Percentiles rank a stretch among this genome's conserved stretches.
phyloP scores from a whole-genome alignment of 2,888 invertebrate genomes.

The Aporophyla lueneburgensis region DNA sequence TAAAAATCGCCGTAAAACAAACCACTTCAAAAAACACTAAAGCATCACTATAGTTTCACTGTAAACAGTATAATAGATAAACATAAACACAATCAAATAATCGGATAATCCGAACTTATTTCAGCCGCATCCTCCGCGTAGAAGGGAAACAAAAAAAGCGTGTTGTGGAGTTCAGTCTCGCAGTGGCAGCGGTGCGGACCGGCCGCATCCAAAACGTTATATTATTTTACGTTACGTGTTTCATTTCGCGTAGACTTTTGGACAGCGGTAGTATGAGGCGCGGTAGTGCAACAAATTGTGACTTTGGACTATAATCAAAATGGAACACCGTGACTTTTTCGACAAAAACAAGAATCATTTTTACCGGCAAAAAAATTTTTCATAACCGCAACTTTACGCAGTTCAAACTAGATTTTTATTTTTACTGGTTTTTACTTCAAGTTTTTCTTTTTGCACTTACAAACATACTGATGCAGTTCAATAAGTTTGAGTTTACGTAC shows the following conservation, averaged over 20 bases:
- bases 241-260: constrained; percentile 90
- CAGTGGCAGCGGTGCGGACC: constrained; percentile 86
- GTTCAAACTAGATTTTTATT: constrained; percentile 86
- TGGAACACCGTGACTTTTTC: constrained; percentile 79
- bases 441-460: constrained; percentile 72
- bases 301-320: constrained; percentile 84
- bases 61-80: constrained; percentile 59
- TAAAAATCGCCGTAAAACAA: constrained; percentile 5
- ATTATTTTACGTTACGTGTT: constrained; percentile 90
- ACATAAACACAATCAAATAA: constrained; percentile 71
- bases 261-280: constrained; percentile 87
- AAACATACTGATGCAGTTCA: constrained; percentile 81
- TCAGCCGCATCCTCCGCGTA: constrained; percentile 83
- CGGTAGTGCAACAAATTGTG: constrained; percentile 88
- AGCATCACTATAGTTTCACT: constrained; percentile 41
- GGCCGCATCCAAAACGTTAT: constrained; percentile 86
- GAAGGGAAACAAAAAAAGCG: constrained; percentile 87
- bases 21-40: constrained; percentile 31
- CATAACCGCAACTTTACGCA: constrained; percentile 87
- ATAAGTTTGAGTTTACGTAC: constrained; percentile 79
- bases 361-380: constrained; percentile 81
- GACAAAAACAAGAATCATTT: constrained; percentile 68
- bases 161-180: constrained; percentile 81
- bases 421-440: constrained; percentile 81
- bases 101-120: constrained; percentile 82